A percentile compares a stretch with the other conserved stretches of the same genome.
These are phyloP conservation scores for Podarcis muralis DNA, from an alignment of 2,113 vertebrate genomes.

Conservation along the genomic window DNA sequence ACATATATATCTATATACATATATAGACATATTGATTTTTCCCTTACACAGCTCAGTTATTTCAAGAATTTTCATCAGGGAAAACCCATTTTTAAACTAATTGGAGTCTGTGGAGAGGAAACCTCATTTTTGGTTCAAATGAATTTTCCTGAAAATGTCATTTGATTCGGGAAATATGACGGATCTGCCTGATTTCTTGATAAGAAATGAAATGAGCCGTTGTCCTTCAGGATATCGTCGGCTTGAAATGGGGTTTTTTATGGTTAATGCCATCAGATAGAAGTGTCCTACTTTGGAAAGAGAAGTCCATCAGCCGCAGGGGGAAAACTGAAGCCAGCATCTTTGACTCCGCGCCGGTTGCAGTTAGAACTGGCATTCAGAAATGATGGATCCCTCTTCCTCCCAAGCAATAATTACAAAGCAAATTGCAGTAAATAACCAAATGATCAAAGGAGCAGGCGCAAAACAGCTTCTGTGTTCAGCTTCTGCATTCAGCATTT, in stretches of 20 bases:
- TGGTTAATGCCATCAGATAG: constrained; percentile 86
- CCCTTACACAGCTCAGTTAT: constrained; percentile 79
- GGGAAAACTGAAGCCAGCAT: constrained; percentile 68
- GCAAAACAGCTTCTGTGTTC: not conserved
- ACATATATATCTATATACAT: constrained; percentile 69
- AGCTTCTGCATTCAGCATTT: not conserved
- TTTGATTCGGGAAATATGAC: constrained; percentile 89
- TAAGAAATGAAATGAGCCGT: constrained; percentile 87
- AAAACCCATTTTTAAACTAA: constrained; percentile 87
- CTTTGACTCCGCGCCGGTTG: constrained; percentile 68
- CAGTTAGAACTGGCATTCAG: constrained; percentile 58
- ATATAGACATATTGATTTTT: constrained; percentile 71
- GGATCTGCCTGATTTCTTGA: constrained; percentile 88
- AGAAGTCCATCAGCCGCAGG: constrained; percentile 81
- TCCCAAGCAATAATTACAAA: constrained; percentile 67
- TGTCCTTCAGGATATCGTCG: constrained; percentile 86
- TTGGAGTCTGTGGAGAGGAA: constrained; percentile 85
- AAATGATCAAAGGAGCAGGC: constrained; percentile 40
- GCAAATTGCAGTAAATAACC: constrained; percentile 70
- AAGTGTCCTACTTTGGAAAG: constrained; percentile 82
- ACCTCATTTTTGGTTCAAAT: constrained; percentile 85
- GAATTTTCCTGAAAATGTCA: constrained; percentile 88
- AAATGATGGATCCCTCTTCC: constrained; percentile 64
- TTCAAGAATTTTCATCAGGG: constrained; percentile 83
- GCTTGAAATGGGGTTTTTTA: constrained; percentile 83